Base-by-base conservation (phyloP, 2,797 vertebrate species). In the Distichodus sexfasciatus region DNA sequence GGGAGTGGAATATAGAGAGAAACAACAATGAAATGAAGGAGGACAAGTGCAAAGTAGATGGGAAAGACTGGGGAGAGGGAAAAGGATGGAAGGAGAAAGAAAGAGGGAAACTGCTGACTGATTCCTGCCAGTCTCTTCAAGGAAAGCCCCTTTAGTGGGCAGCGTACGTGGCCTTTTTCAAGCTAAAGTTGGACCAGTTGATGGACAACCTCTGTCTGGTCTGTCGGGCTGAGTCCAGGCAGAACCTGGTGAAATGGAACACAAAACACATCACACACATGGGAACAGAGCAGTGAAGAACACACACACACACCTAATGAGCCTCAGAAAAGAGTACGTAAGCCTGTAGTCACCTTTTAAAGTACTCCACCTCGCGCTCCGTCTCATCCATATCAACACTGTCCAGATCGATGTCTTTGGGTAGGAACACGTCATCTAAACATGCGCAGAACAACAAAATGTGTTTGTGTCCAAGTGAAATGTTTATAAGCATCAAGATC, bases 161-260 rank as follows among this genome's bases (percentile, higher is more conserved):
- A 81, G 95, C 96, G 80, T 93, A 98, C 31, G 95, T 96, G 66
- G 95, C 93, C 86, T 99, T 99, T 91, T 99, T 99, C 91, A 99
- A 90, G 85, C 94, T 99, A 85, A 99, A 99, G 87, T 99, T 99
- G 83, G 97, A 96, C 97, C 97, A 99, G 91, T 99, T 99, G 92
- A 99, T 95, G 74, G 97, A 98, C 75, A 99, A 91, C 80, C 96
- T 92, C 69, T 99, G 97, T 69, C 95, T 94, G 8, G 94, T 98
- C 90, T 98, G 97, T 71, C 96, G 92, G 24, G 97, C 96, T 43
- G 97, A 98, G 85, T 99, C 97, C 89, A 99, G 87, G 85, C 97
- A 99, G 86, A 99, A 99, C 74, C 97, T 99, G 63, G 4, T n/a
- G 44, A 9, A 35, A 2, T 10, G 21, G 58, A 14, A 7, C 14